Conservation (phyloP, 1,140 invertebrate genomes). For the Vanessa tameamea region DNA sequence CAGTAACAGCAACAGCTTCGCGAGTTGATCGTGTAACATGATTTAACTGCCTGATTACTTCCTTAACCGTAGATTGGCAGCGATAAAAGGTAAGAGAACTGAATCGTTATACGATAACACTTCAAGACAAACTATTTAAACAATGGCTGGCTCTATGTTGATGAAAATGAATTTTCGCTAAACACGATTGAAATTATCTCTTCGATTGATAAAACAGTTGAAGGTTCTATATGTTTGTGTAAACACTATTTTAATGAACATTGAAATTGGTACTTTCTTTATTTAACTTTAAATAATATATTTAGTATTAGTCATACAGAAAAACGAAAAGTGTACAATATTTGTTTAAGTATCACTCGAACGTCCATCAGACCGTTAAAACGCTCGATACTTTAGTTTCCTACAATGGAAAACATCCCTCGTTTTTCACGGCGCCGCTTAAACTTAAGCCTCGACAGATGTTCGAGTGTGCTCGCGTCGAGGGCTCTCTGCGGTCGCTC, state of each 20-base stretch:
- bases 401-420: conserved; percentile 26
- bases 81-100: background rate
- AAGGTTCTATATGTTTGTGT: too few relatives aligned
- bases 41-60: background rate
- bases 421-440: conserved; percentile 45
- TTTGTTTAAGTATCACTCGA: conserved; percentile 22
- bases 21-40: background rate
- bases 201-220: too few relatives aligned
- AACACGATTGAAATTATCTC: too few relatives aligned
- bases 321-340: background rate
- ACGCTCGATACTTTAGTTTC: conserved; percentile 33
- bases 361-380: conserved; percentile 33
- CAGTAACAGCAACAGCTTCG: background rate
- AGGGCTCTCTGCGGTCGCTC: conserved; percentile 52
- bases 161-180: too few relatives aligned
- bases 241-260: too few relatives aligned
- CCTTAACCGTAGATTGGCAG: background rate
- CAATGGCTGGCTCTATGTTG: too few relatives aligned
- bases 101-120: too few relatives aligned
- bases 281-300: background rate
- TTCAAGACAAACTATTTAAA: too few relatives aligned
- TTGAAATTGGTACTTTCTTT: too few relatives aligned
- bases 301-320: background rate
- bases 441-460: conserved; percentile 63
- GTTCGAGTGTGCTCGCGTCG: conserved; percentile 53